These are phyloP conservation scores for Phataginus tricuspis DNA, from an alignment of 2,797 vertebrate species.

Conservation along the genomic window DNA sequence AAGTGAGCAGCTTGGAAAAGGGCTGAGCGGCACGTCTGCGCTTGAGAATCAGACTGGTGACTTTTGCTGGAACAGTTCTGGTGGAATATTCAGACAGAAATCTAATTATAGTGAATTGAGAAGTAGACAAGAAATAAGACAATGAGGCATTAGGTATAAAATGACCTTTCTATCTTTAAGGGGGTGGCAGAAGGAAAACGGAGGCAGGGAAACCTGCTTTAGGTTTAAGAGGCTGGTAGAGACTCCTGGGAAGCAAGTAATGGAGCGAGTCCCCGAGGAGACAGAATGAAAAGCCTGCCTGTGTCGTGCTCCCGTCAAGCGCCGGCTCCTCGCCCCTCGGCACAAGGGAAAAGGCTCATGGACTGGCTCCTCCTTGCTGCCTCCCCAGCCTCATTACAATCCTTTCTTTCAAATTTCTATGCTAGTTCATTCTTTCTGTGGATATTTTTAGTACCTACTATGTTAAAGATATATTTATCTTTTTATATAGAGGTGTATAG, in stretches of 20 bases:
- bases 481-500: neutral
- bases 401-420: neutral
- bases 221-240: neutral
- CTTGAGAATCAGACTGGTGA: neutral
- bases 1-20: neutral
- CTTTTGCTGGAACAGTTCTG: neutral
- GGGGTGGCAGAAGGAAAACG: neutral
- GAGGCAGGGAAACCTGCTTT: neutral
- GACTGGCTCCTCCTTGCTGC: neutral
- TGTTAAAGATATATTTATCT: neutral
- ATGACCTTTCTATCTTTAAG: neutral
- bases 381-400: neutral
- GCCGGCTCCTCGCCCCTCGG: neutral
- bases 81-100: neutral
- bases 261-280: neutral
- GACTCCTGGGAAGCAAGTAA: neutral
- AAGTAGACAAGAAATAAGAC: neutral
- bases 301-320: too few species aligned
- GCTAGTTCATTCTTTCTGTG: constrained; percentile 1
- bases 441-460: neutral
- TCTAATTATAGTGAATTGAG: neutral
- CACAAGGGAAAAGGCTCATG: neutral
- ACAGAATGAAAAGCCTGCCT: neutral
- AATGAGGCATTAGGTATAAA: neutral
- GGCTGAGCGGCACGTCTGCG: neutral